Evolutionary conservation across 2,113 vertebrate genomes (phyloP).

Genomic region (Mus spicilegus): DNA sequence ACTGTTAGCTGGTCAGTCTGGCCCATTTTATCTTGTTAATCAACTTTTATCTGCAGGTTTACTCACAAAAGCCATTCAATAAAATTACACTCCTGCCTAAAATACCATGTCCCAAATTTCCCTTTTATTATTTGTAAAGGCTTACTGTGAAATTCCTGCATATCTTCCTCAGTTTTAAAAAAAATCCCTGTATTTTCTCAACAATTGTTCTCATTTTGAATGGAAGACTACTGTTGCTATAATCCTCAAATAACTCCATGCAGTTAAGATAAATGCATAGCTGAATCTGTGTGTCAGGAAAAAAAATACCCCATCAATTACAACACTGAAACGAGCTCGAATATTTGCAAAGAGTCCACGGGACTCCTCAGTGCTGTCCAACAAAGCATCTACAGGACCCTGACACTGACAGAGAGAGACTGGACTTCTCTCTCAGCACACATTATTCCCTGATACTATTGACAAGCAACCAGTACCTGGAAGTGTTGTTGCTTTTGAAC

Average conservation of each 20-base stretch:
- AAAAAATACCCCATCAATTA: constrained; percentile 79
- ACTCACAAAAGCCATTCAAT: constrained; percentile 55
- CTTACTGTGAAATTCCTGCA: constrained; percentile 75
- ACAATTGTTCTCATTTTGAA: constrained; percentile 74
- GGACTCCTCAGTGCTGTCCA: constrained; percentile 80
- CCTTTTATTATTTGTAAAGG: constrained; percentile 55
- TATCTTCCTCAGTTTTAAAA: constrained; percentile 67
- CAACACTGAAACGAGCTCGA: constrained; percentile 78
- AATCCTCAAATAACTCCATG: constrained; percentile 75
- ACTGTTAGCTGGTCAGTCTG: constrained; percentile 28
- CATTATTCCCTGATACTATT: constrained; percentile 85
- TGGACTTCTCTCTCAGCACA: constrained; percentile 78
- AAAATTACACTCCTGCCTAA: constrained; percentile 48
- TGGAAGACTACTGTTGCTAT: constrained; percentile 77
- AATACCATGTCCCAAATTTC: constrained; percentile 63
- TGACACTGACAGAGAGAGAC: constrained; percentile 84
- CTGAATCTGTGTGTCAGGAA: constrained; percentile 77
- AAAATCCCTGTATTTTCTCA: constrained; percentile 68
- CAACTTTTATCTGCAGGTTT: constrained; percentile 47
- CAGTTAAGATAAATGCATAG: constrained; percentile 79
- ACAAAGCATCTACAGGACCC: constrained; percentile 83
- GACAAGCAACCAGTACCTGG: constrained; percentile 85
- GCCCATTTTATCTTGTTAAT: constrained; percentile 57
- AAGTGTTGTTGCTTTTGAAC: constrained; percentile 89
- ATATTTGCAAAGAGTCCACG: constrained; percentile 81